phyloP scores from a whole-genome alignment of 1,140 invertebrate genomes.

The roundworm (Caenorhabditis elegans) region DNA sequence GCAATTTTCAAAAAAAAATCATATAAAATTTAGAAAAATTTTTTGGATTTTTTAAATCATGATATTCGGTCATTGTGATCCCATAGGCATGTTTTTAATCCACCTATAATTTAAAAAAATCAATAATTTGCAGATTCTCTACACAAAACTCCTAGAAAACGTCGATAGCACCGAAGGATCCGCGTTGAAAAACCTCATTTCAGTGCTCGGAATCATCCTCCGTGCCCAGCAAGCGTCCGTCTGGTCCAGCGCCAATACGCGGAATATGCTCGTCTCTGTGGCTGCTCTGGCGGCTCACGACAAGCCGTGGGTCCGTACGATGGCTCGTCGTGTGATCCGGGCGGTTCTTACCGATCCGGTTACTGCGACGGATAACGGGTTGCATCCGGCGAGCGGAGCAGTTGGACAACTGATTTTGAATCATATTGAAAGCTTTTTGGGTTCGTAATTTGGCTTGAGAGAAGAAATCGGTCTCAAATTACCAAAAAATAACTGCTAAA shows the following conservation, averaged over 20 bases:
- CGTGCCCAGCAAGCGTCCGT: slow-evolving; percentile 46
- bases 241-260: slow-evolving; percentile 40
- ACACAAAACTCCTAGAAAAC: slow-evolving; percentile 46
- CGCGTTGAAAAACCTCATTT: slow-evolving; percentile 47
- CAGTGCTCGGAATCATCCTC: slow-evolving; percentile 45
- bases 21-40: too few species aligned
- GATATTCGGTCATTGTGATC: too few species aligned
- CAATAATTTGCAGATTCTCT: slow-evolving; percentile 45
- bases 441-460: neutral
- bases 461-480: neutral
- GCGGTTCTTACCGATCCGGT: slow-evolving; percentile 51
- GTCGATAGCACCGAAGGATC: slow-evolving; percentile 16
- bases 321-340: slow-evolving; percentile 47
- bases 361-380: slow-evolving; percentile 48
- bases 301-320: slow-evolving; percentile 52
- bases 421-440: slow-evolving; percentile 28
- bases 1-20: too few species aligned
- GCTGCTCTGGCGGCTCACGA: slow-evolving; percentile 48
- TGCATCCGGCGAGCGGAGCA: slow-evolving; percentile 40
- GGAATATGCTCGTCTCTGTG: slow-evolving; percentile 46
- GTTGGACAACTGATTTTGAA: slow-evolving; percentile 45
- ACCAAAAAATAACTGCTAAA: neutral
- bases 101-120: neutral
- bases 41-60: too few species aligned
- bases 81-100: too few species aligned